phyloP scores from a whole-genome alignment of 2,113 vertebrate genomes.

The Acanthochromis polyacanthus region DNA sequence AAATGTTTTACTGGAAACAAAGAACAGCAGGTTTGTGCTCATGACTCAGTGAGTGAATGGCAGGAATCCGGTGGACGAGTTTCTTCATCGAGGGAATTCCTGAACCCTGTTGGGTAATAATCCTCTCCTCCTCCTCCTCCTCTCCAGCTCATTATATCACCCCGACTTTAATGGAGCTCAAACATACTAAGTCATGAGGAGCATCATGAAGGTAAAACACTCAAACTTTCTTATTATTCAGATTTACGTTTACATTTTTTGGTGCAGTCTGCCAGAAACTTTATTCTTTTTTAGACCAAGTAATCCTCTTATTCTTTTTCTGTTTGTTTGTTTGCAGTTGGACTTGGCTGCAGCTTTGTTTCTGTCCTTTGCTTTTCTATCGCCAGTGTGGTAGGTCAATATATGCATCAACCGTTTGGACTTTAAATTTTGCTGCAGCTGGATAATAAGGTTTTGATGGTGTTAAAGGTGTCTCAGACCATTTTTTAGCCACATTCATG shows the following conservation, averaged over 20 bases:
- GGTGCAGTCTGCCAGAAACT: too few relatives aligned
- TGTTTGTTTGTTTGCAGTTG: slow-evolving; percentile 36
- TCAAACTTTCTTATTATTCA: background rate
- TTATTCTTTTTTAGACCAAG: background rate
- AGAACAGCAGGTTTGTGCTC: slow-evolving; percentile 1
- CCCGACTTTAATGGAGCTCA: background rate
- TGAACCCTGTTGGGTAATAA: slow-evolving; percentile 46
- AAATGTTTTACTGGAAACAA: too few relatives aligned
- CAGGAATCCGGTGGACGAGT: background rate
- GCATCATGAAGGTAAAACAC: slow-evolving; percentile 72
- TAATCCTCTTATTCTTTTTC: background rate
- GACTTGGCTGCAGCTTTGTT: slow-evolving; percentile 8
- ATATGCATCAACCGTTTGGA: background rate
- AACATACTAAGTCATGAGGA: too few relatives aligned
- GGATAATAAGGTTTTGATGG: background rate
- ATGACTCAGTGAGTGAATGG: background rate
- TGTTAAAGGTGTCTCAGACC: background rate
- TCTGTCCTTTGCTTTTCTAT: slow-evolving; percentile 31
- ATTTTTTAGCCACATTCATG: background rate
- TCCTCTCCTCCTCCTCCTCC: background rate
- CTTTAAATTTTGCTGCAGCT: background rate
- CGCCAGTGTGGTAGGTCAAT: slow-evolving; percentile 53
- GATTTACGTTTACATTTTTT: background rate
- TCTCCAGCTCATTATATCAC: slow-evolving; percentile 34
- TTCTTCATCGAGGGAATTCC: slow-evolving; percentile 57